These are phyloP conservation scores for Ariolimax columbianus DNA, from an alignment of 2,888 invertebrate species.

Conservation along the genomic window DNA sequence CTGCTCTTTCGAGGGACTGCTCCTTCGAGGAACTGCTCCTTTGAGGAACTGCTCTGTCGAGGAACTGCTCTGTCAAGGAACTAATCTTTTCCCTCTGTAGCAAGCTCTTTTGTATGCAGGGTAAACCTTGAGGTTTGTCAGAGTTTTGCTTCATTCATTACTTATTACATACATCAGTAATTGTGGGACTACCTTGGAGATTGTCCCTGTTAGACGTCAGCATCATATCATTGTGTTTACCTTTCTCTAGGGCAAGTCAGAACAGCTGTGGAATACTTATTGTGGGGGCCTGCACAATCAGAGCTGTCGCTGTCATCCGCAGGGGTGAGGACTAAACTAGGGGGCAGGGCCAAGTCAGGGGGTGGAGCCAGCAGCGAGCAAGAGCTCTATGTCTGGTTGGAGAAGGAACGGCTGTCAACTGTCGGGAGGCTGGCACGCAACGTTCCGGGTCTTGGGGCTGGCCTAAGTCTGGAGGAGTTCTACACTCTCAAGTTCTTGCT, in stretches of 20 bases:
- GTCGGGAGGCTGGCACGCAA: conserved; percentile 66
- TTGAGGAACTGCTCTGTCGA: too few species aligned
- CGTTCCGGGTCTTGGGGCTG: conserved; percentile 55
- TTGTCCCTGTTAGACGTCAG: too few species aligned
- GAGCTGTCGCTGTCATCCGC: conserved; percentile 44
- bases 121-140: too few species aligned
- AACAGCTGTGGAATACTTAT: conserved; percentile 69
- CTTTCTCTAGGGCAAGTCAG: conserved; percentile 61
- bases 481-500: conserved; percentile 73
- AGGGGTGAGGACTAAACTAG: background rate
- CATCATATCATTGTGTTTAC: background rate
- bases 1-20: too few species aligned
- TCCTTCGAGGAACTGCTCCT: too few species aligned
- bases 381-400: conserved; percentile 70
- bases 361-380: conserved; percentile 63
- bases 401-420: conserved; percentile 64
- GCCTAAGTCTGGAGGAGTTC: conserved; percentile 66
- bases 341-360: conserved; percentile 34
- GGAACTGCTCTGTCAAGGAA: too few species aligned
- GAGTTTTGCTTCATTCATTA: too few species aligned
- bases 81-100: too few species aligned
- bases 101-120: too few species aligned
- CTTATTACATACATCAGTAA: too few species aligned
- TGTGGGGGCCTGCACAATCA: conserved; percentile 68
- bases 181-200: too few species aligned